Percentiles rank a stretch among this genome's conserved stretches.
phyloP scores from a whole-genome alignment of 2,797 vertebrate genomes.

The Gobio occitaniae region DNA sequence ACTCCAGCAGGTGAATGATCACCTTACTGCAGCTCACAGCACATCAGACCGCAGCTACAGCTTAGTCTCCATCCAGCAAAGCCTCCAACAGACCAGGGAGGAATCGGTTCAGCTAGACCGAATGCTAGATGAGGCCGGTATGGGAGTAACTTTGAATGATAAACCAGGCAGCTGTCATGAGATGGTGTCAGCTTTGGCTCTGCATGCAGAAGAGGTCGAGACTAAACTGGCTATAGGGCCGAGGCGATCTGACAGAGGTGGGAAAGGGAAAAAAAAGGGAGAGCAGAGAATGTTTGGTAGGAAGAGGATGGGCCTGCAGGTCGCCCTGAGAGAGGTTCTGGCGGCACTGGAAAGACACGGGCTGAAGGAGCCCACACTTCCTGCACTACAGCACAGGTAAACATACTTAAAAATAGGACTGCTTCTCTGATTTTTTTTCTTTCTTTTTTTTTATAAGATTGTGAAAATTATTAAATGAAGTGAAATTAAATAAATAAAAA shows the following conservation, averaged over 20 bases:
- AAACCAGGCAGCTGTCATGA: constrained; percentile 63
- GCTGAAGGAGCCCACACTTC: constrained; percentile 85
- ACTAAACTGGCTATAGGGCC: constrained; percentile 43
- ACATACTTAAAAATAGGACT: constrained; percentile 1
- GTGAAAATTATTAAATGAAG: neutral
- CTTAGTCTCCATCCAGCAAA: constrained; percentile 55
- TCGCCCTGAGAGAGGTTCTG: constrained; percentile 79
- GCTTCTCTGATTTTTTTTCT: neutral
- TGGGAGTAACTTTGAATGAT: constrained; percentile 71
- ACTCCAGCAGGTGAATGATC: constrained; percentile 67
- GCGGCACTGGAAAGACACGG: constrained; percentile 76
- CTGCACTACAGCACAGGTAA: constrained; percentile 89
- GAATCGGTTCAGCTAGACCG: constrained; percentile 77
- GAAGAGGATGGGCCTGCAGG: constrained; percentile 74
- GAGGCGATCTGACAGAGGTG: constrained; percentile 30
- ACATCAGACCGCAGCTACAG: neutral
- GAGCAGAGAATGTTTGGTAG: constrained; percentile 65
- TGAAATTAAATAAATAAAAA: neutral
- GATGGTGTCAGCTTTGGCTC: constrained; percentile 61
- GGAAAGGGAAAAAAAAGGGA: constrained; percentile 43
- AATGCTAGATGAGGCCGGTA: constrained; percentile 69
- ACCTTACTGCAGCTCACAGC: constrained; percentile 53
- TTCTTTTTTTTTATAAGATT: neutral
- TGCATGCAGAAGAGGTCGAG: constrained; percentile 48
- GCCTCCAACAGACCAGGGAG: constrained; percentile 69